These are phyloP conservation scores for Enteromius afrohamiltoni DNA, from an alignment of 2,797 vertebrate species.

Conservation along the genomic window DNA sequence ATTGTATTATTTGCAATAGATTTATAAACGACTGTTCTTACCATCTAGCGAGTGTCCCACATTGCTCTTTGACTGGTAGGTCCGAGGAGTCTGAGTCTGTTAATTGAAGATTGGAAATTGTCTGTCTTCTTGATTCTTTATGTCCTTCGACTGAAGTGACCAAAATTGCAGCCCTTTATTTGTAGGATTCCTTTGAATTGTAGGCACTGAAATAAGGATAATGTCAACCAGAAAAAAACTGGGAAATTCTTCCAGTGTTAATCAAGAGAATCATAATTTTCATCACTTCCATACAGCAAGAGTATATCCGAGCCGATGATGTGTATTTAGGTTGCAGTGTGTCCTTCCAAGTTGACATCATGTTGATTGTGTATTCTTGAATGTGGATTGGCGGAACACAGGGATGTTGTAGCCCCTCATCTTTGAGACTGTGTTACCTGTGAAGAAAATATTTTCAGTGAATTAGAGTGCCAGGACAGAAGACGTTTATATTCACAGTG, in stretches of 20 bases:
- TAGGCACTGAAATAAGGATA: constrained; percentile 74
- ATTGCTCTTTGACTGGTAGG: constrained; percentile 23
- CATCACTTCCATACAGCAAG: constrained; percentile 32
- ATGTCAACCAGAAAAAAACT: constrained; percentile 62
- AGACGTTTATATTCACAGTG: constrained; percentile 67
- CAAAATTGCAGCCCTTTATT: constrained; percentile 66
- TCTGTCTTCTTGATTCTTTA: constrained; percentile 33
- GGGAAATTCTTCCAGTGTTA: constrained; percentile 19
- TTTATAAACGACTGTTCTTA: constrained; percentile 40
- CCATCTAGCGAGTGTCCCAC: constrained; percentile 30
- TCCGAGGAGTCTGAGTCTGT: not conserved
- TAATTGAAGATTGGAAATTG: constrained; percentile 32
- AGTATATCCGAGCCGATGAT: constrained; percentile 41
- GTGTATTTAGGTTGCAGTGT: constrained; percentile 52
- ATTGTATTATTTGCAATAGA: constrained; percentile 15
- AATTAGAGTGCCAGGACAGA: constrained; percentile 61
- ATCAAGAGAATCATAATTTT: constrained; percentile 43
- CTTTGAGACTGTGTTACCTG: constrained; percentile 48
- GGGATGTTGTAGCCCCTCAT: constrained; percentile 43
- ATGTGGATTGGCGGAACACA: constrained; percentile 22
- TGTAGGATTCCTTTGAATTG: constrained; percentile 50
- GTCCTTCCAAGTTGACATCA: constrained; percentile 50
- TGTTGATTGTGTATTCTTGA: constrained; percentile 54
- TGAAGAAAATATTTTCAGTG: constrained; percentile 56
- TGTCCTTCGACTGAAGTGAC: constrained; percentile 29